Percentiles rank a stretch among this genome's conserved stretches.
phyloP scores from a whole-genome alignment of 2,113 vertebrate genomes.

The Semicossyphus pulcher region DNA sequence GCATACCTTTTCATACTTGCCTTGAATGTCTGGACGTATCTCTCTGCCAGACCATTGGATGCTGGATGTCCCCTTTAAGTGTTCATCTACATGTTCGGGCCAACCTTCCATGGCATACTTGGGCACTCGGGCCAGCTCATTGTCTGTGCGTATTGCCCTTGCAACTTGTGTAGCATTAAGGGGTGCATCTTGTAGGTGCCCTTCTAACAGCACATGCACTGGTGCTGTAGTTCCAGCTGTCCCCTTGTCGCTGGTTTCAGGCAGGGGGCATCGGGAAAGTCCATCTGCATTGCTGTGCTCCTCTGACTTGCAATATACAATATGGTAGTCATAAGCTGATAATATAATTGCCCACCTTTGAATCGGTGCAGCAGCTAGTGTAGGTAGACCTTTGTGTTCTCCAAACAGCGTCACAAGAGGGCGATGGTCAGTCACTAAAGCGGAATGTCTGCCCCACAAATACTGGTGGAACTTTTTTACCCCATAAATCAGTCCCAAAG shows the following conservation, averaged over 20 bases:
- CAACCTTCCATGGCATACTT: no score
- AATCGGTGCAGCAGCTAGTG: constrained; percentile 6
- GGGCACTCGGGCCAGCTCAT: no score
- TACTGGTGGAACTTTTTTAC: constrained; percentile 28
- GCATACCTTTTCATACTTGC: background rate
- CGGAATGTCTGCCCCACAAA: constrained; percentile 14
- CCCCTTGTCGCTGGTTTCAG: background rate
- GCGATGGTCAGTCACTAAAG: constrained; percentile 8
- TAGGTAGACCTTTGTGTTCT: constrained; percentile 21
- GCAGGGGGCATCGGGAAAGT: background rate
- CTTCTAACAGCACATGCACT: background rate
- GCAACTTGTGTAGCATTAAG: background rate
- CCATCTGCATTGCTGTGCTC: constrained; percentile 23
- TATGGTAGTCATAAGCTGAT: constrained; percentile 23
- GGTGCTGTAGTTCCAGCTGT: background rate
- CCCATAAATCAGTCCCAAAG: constrained; percentile 11
- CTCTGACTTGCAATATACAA: constrained; percentile 1
- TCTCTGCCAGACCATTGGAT: no score
- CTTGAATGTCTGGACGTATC: no score
- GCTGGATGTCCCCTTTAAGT: no score
- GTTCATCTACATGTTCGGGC: no score
- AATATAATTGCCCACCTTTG: constrained; percentile 10
- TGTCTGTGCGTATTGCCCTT: no score
- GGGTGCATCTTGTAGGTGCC: background rate
- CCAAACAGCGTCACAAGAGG: constrained; percentile 1